Evolutionary conservation across 2,797 vertebrate genomes (phyloP), one percentile per base, ranked within the genome.

Genomic region (Gambusia yucatana): DNA sequence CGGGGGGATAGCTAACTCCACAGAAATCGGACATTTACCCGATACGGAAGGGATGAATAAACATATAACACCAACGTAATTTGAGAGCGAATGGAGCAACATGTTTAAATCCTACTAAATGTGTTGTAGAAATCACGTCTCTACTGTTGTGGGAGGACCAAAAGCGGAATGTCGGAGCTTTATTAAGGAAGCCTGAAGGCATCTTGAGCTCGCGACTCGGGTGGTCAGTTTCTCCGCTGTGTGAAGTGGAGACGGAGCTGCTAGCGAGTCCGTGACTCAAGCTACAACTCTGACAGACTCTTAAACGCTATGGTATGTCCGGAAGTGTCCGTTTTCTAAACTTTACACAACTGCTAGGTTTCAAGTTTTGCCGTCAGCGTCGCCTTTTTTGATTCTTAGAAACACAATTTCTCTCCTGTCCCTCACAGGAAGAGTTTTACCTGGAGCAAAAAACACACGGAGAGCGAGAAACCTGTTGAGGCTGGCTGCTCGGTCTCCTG

Each of bases 251-350:
- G 22, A 50, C 76, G 20, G 72, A 76, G 72, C 80, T 55, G 25
- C 16, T 63, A 48, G n/a, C 74, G 44, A 39, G 30, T 67, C 6
- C 0, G 65, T 30, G 50, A 70, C 39, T 16, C 33, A 39, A 9
- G 6, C n/a, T 1, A 22, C 70, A 79, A 81, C 77, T 59, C 0
- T 63, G 46, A 65, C 80, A 9, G 22, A 61, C 74, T 48, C 8
- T 57, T 10, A 57, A 55, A 36, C 57, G 33, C 28, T 0, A 89
- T 82, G 88, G 84, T 89, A 77, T 78, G 78, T 57, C 48, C 41
- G 41, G 36, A 84, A 82, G 71, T 44, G 22, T 25, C 9, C 6
- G 17, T 30, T 30, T 57, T 16, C 28, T 61, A 8, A 44, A 52
- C 76, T 71, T 69, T 43, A 16, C 0, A 20, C 28, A 75, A 1